Evolutionary conservation across 2,888 invertebrate genomes (phyloP).

Genomic region (Platycheirus albimanus): DNA sequence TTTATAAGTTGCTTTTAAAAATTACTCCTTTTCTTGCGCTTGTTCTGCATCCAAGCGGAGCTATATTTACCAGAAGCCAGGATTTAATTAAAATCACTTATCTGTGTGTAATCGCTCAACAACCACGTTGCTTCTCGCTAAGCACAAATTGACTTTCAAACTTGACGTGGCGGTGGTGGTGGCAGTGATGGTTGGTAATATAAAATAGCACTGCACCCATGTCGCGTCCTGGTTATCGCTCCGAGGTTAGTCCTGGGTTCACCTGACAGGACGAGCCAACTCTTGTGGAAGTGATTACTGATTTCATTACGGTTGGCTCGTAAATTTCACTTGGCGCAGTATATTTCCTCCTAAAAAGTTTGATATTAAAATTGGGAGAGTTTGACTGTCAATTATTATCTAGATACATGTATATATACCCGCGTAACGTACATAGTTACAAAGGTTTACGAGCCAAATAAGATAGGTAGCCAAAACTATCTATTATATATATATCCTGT

Average conservation of each 20-base stretch:
- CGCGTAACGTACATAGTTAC: conserved; percentile 22
- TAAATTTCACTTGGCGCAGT: conserved; percentile 34
- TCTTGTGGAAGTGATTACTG: conserved; percentile 55
- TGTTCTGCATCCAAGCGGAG: not conserved
- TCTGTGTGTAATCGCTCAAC: conserved; percentile 44
- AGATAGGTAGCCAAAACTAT: not conserved
- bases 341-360: conserved; percentile 46
- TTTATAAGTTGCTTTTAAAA: not conserved
- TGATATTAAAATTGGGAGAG: conserved; percentile 50
- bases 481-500: too few species aligned
- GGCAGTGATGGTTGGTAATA: too few species aligned
- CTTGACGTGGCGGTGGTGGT: not conserved
- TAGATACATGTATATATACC: too few species aligned
- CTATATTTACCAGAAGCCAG: conserved; percentile 42
- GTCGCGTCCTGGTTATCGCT: not conserved
- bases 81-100: conserved; percentile 65
- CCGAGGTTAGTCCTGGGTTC: not conserved
- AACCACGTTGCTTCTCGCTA: not conserved
- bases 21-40: not conserved
- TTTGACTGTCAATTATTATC: conserved; percentile 9
- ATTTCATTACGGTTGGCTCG: conserved; percentile 40
- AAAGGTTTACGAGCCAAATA: conserved; percentile 12
- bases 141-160: conserved; percentile 47
- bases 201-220: conserved; percentile 1
- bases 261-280: conserved; percentile 25